Base-by-base conservation (phyloP, 2,113 vertebrate species). In the Azemiops feae region DNA sequence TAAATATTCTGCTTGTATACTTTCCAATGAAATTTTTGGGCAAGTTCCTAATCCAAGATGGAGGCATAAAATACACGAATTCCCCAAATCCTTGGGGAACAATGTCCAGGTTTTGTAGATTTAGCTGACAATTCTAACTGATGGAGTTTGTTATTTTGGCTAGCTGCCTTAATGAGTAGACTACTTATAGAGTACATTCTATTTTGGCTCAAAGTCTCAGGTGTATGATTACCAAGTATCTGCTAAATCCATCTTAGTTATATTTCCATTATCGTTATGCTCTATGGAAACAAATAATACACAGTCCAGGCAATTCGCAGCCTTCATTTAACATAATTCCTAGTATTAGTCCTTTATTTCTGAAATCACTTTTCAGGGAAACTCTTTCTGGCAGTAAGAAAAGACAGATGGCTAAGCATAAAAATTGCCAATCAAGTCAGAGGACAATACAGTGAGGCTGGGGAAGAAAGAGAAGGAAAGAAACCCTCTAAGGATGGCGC, bases 381-480 rank as follows among this genome's bases (percentile, higher is more conserved):
- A 34, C 12, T 87, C 0, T 52, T 53, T 92, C 88, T 95, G 53
- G 30, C 0, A n/a, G 27, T 86, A 93, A 95, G 95, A 0, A 0
- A 23, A 96, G 69, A 89, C 52, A 95, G 89, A 96, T 96, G 88
- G 20, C 85, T 94, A 23, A 95, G 50, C 27, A 60, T 8, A 96
- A 23, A 96, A 94, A 22, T 43, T 96, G 50, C 7, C 54, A 94
- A 74, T 94, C 74, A 95, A 52, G 1, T 89, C 3, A 22, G 0
- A 92, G 18, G 94, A 92, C 85, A 96, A 92, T 93, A 91, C 22
- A 45, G 85, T 22, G 74, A 57, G 88, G 53, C 16, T 57, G 53
- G 74, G 18, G 11, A 27, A 90, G 81, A 93, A 91, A 64, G 94
- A 85, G 92, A 94, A 85, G 1, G 50, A 25, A 95, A 92, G 2